These are phyloP conservation scores for Heliocidaris erythrogramma DNA, from an alignment of 35 echinoderm and acorn worm genomes.

Conservation along the genomic window DNA sequence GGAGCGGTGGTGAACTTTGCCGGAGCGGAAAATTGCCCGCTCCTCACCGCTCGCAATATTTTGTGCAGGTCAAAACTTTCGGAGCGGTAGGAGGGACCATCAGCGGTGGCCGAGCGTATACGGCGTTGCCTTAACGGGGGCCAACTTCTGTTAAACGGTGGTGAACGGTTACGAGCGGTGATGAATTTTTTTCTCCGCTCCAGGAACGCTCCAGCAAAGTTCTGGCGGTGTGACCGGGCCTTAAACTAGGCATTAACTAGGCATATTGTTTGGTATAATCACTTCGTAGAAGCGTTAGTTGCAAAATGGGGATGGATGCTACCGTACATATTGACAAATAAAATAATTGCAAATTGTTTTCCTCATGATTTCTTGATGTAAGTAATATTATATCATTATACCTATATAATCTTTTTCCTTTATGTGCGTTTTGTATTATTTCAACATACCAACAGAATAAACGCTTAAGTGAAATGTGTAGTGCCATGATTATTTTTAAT, in stretches of 20 bases:
- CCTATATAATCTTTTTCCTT: not conserved
- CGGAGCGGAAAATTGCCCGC: constrained; percentile 32
- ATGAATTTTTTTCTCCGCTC: constrained; percentile 32
- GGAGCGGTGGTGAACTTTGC: constrained; percentile 24
- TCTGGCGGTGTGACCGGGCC: not conserved
- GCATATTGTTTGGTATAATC: too few species aligned
- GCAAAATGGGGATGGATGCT: too few species aligned
- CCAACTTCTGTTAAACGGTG: constrained; percentile 34
- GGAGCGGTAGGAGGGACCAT: constrained; percentile 43
- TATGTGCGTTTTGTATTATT: not conserved
- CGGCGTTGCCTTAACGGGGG: constrained; percentile 31
- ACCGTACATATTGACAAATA: too few species aligned
- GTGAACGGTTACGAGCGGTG: constrained; percentile 32
- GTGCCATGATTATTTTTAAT: too few species aligned
- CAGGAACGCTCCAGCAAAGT: constrained; percentile 22
- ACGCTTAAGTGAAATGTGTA: too few species aligned
- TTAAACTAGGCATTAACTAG: too few species aligned
- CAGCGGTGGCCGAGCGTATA: constrained; percentile 41
- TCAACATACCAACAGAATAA: too few species aligned
- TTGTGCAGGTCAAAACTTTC: constrained; percentile 27
- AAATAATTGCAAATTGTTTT: too few species aligned
- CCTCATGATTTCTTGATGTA: too few species aligned
- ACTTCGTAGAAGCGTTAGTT: too few species aligned
- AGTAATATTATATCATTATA: too few species aligned
- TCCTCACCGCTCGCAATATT: constrained; percentile 40